A percentile compares a stretch with the other conserved stretches of the same genome.
phyloP scores from a whole-genome alignment of 2,113 vertebrate genomes.

The Nymphicus hollandicus region DNA sequence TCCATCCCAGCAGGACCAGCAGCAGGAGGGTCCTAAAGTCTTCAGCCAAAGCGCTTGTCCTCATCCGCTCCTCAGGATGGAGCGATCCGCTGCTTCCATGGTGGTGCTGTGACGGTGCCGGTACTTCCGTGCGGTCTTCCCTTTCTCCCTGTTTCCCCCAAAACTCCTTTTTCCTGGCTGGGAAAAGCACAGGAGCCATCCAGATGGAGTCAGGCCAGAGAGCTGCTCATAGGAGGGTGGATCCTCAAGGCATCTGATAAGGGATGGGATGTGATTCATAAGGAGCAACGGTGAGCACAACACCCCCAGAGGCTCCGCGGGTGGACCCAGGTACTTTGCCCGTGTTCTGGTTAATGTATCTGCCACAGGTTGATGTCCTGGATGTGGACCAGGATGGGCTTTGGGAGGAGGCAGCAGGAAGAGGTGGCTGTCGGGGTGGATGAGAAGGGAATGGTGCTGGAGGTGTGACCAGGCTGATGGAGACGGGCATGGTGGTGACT shows the following conservation, averaged over 20 bases:
- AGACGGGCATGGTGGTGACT: neutral
- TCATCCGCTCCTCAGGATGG: accelerated
- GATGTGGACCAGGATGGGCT: neutral
- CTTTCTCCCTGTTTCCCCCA: neutral
- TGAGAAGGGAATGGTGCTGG: neutral
- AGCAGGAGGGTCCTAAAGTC: neutral
- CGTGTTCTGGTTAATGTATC: accelerated
- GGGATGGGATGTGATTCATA: neutral
- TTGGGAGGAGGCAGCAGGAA: neutral
- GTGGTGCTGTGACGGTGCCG: accelerated
- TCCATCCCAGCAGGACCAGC: neutral
- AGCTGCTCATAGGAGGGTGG: neutral
- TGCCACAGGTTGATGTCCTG: neutral
- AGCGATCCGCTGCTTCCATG: accelerated
- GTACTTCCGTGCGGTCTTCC: neutral
- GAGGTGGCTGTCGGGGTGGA: neutral
- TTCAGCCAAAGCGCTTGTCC: neutral
- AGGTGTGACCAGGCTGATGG: neutral
- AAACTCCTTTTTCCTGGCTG: neutral
- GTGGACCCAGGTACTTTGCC: neutral
- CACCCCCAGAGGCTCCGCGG: accelerated
- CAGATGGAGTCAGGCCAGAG: neutral
- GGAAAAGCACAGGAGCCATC: neutral
- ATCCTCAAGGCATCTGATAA: neutral
- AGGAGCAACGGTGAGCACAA: neutral